Base-by-base conservation (phyloP, 2,888 invertebrate genomes). In the Sipha maydis region DNA sequence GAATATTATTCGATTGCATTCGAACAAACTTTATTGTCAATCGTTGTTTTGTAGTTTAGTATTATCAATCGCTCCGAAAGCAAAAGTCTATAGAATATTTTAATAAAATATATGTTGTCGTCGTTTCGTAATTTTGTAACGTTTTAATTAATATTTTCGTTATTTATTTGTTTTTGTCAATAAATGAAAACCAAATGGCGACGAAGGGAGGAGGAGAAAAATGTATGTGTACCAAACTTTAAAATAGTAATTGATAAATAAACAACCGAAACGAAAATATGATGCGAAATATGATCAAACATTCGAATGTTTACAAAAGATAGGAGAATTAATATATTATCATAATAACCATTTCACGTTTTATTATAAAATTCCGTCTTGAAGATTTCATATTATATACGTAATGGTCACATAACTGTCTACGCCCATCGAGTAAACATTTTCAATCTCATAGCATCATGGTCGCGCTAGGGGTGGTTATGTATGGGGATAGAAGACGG, bases 1-100 rank as follows among this genome's bases (percentile, higher is more conserved):
- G 25, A 76, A 41, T 31, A 71, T 84, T 67, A 31, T 76, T 67
- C 54, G 41, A 41, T 84, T 67, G 84, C 84, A 28, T 84, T 67
- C 67, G 61, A 67, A 61, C 61, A 17, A 28, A 38, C 34, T 85
- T 77, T 69, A 61, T 61, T 77, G 28, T 77, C 67, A 75, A 61
- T 14, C 21, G 17, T 41, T n/a, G n/a, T n/a, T n/a, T n/a, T n/a
- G n/a, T n/a, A n/a, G n/a, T n/a, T n/a, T n/a, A n/a, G n/a, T n/a
- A n/a, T n/a, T n/a, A n/a, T n/a, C n/a, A n/a, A n/a, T n/a, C n/a
- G n/a, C 38, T 61, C 41, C 31, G 85, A 38, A 83, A 73, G 56
- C 61, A 61, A 84, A 84, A 76, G 38, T 41, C 41, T 38, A 69
- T 67, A 56, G 7, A 79, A 31, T 34, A 25, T 79, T 79, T 21